A percentile compares a stretch with the other conserved stretches of the same genome.
Conservation (phyloP, 2,113 vertebrate species). For the Hippocampus zosterae region DNA sequence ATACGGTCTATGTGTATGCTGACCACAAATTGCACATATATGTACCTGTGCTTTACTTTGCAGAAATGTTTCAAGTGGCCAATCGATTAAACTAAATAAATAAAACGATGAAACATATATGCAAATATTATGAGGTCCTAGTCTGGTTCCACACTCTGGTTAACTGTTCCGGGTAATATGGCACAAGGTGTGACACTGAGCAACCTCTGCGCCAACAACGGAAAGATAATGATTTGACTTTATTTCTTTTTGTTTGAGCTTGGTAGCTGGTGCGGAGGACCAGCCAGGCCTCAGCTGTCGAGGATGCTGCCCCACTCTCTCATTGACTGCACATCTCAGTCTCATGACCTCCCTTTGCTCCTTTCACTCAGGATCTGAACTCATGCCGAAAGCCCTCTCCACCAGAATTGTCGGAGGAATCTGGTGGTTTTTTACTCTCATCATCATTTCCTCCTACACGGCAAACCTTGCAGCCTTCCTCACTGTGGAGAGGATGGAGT, state of each 20-base stretch:
- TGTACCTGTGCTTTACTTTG: background rate
- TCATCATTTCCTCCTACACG: constrained; percentile 99
- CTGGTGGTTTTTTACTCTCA: constrained; percentile 99
- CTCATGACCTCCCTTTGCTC: constrained; percentile 72
- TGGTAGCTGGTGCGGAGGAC: constrained; percentile 19
- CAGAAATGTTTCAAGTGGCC: background rate
- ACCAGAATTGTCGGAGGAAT: constrained; percentile 99
- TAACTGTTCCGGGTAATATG: background rate
- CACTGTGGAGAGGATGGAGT: constrained; percentile 98
- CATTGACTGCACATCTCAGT: background rate
- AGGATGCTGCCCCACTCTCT: constrained; percentile 44
- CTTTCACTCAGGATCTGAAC: constrained; percentile 94
- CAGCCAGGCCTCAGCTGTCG: constrained; percentile 6
- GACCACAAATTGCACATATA: background rate
- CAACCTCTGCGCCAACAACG: no score
- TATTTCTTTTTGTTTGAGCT: background rate
- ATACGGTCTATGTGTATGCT: constrained; percentile 3
- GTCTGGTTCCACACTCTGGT: background rate
- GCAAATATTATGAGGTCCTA: background rate
- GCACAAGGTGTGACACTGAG: background rate
- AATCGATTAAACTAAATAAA: background rate
- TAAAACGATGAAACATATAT: background rate
- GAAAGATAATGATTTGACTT: background rate
- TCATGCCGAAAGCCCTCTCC: constrained; percentile 99
- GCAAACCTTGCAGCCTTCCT: constrained; percentile 98